phyloP scores from a whole-genome alignment of 2,113 vertebrate species.

The Cebidichthys violaceus region DNA sequence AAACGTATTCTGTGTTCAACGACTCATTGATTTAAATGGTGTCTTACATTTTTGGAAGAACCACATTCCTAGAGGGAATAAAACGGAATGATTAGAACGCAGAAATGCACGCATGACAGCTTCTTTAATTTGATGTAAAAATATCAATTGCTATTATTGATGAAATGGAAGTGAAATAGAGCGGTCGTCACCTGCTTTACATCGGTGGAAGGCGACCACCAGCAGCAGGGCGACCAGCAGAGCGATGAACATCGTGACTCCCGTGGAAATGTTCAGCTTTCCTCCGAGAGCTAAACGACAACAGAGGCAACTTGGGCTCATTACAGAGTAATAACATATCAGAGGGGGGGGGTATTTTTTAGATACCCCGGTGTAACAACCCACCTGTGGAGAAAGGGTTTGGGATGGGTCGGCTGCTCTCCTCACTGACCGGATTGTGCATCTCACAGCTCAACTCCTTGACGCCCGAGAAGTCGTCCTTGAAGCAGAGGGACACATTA shows the following conservation, averaged over 20 bases:
- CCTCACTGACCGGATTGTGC: slow-evolving; percentile 35
- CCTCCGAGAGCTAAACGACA: rapidly evolving
- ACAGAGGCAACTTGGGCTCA: neutral
- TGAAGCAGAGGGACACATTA: no score
- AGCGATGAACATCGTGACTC: slow-evolving; percentile 18
- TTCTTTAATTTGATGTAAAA: neutral
- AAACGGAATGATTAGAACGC: neutral
- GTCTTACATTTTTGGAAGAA: slow-evolving; percentile 74
- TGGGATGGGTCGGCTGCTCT: neutral
- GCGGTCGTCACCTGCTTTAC: slow-evolving; percentile 54
- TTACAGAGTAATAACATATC: neutral
- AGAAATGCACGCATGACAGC: no score
- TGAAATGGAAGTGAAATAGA: neutral
- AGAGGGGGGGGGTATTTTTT: neutral
- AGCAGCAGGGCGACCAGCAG: slow-evolving; percentile 1
- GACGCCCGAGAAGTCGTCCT: neutral
- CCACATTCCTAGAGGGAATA: slow-evolving; percentile 55
- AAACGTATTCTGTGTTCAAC: neutral
- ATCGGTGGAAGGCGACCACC: slow-evolving; percentile 9
- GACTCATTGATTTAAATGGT: neutral
- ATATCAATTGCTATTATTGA: no score
- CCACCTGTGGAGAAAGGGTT: slow-evolving; percentile 34
- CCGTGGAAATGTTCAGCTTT: neutral
- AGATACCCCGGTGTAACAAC: neutral
- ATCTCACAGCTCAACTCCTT: slow-evolving; percentile 48